Evolutionary conservation across 2,888 invertebrate genomes (phyloP), one percentile per base, ranked within the genome.

Genomic region (Noctua comes): DNA sequence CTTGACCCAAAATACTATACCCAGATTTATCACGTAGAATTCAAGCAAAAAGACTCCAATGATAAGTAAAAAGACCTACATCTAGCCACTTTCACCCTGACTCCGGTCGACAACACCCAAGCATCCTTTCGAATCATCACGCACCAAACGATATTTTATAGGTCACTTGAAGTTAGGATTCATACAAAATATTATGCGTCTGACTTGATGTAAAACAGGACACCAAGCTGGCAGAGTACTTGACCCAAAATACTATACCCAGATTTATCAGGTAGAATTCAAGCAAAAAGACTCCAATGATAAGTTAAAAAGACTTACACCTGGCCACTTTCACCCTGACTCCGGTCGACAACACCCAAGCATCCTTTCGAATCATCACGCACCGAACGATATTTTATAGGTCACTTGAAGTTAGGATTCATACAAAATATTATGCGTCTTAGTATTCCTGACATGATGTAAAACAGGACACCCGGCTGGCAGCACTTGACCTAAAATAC

Each of bases 401-500:
- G 27, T 59, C 27, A n/a, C 31, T 80, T 64, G n/a, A 21, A 18
- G 31, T 27, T 5, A 79, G n/a, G n/a, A 46, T 62, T 54, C 24
- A 31, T 36, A 21, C 7, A 54, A 18, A n/a, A 51, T 77, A 77
- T 59, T n/a, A n/a, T n/a, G 24, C 16, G 43, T 43, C 31, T n/a
- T n/a, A n/a, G n/a, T n/a, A n/a, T n/a, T n/a, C n/a, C n/a, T 54
- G 46, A 62, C 24, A 51, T 59, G 68, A 81, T 40, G 31, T 59
- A 51, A 75, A 82, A 75, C 82, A 75, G 59, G 66, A 62, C 43
- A 46, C 43, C 36, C 24, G 21, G 16, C 13, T 51, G 6, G 48
- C 24, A 6, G 18, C 82, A 82, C 79, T 82, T 82, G 68, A 82
- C 59, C 82, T 11, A 75, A 36, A 68, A 82, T 68, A 10, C 59